phyloP scores from a whole-genome alignment of 2,113 vertebrate genomes.

The Jaculus jaculus region DNA sequence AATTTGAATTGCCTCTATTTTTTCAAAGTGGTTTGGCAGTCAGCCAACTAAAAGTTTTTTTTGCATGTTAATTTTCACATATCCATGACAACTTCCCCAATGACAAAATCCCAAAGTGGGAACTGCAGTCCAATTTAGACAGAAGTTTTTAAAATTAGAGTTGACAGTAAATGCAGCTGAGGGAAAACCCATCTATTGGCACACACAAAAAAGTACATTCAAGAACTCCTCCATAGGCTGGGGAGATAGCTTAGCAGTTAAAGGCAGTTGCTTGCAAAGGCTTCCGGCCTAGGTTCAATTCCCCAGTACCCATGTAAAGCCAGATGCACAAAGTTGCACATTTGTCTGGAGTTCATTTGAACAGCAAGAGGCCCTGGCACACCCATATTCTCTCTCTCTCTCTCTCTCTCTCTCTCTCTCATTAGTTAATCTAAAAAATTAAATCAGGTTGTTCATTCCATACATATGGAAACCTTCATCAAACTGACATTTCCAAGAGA shows the following conservation, averaged over 20 bases:
- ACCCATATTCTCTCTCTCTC: no score
- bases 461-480: background rate
- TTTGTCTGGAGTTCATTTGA: no score
- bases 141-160: conserved; percentile 37
- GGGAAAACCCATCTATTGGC: background rate
- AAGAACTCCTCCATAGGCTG: background rate
- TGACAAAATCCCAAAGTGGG: conserved; percentile 46
- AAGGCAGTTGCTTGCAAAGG: no score
- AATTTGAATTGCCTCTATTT: conserved; percentile 49
- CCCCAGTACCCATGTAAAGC: no score
- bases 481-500: conserved; percentile 21
- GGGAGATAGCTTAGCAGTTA: no score
- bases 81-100: conserved; percentile 49
- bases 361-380: no score
- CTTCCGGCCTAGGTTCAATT: no score
- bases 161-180: conserved; percentile 42
- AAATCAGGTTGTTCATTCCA: background rate
- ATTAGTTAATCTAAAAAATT: no score
- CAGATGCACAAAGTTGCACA: no score
- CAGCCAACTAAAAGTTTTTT: conserved; percentile 55
- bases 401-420: no score
- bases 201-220: background rate
- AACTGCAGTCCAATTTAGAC: conserved; percentile 20
- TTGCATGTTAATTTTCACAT: conserved; percentile 54
- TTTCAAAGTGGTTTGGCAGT: conserved; percentile 55